A percentile compares a stretch with the other conserved stretches of the same genome.
These are phyloP conservation scores for Onthophagus taurus DNA, from an alignment of 1,140 invertebrate species.

Conservation along the genomic window DNA sequence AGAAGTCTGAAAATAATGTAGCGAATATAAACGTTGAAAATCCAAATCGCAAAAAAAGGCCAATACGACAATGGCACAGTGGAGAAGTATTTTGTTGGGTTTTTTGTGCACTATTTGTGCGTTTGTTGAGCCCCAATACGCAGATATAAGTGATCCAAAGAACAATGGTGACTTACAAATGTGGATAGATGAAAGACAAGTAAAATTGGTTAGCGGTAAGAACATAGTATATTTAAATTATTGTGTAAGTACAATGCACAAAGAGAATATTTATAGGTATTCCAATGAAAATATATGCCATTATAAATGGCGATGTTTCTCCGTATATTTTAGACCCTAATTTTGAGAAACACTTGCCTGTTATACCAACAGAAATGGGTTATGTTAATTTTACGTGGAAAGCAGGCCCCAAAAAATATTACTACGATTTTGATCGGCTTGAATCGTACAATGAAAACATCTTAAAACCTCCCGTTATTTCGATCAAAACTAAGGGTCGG, in stretches of 20 bases:
- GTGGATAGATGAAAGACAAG: conserved; percentile 82
- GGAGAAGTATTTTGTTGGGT: no score
- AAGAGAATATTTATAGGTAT: conserved; percentile 47
- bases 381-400: conserved; percentile 91
- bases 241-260: background rate
- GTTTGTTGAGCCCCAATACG: no score
- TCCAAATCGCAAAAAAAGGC: no score
- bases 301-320: conserved; percentile 72
- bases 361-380: conserved; percentile 82
- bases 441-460: conserved; percentile 76
- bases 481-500: conserved; percentile 72
- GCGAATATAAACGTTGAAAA: background rate
- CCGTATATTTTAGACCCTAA: conserved; percentile 81
- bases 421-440: conserved; percentile 77
- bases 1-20: background rate
- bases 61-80: no score
- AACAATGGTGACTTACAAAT: conserved; percentile 60
- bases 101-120: no score
- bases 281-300: conserved; percentile 81
- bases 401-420: conserved; percentile 73
- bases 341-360: conserved; percentile 77
- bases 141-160: conserved; percentile 31
- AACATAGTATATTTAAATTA: conserved; percentile 14
- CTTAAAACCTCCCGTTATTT: conserved; percentile 73
- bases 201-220: conserved; percentile 80